Percentiles rank a stretch among this genome's conserved stretches.
phyloP scores from a whole-genome alignment of 2,113 vertebrate species.

The Diadophis punctatus region DNA sequence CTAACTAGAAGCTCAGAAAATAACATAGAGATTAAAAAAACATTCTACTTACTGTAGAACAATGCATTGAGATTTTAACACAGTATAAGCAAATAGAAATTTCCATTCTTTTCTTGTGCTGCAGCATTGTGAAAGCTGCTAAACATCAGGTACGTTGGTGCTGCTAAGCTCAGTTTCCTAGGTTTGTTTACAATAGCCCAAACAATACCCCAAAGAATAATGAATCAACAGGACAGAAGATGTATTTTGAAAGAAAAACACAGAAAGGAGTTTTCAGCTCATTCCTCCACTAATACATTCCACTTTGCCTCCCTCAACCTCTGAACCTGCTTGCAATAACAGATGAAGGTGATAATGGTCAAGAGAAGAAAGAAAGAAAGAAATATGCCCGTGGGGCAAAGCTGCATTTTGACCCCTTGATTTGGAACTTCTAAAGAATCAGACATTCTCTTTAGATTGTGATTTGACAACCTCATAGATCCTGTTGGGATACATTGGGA shows the following conservation, averaged over 20 bases:
- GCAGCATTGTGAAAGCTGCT: neutral
- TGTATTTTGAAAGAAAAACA: neutral
- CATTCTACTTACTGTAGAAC: slow-evolving; percentile 6
- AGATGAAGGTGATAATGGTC: neutral
- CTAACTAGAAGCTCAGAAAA: slow-evolving; percentile 30
- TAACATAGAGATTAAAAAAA: neutral
- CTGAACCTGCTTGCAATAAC: neutral
- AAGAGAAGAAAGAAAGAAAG: neutral
- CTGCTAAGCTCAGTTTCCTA: neutral
- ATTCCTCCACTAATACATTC: neutral
- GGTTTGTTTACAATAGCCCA: neutral
- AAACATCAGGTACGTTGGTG: neutral
- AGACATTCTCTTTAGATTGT: neutral
- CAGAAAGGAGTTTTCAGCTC: neutral
- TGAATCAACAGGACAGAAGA: neutral
- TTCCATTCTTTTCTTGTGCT: neutral
- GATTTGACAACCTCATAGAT: neutral
- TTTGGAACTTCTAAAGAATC: neutral
- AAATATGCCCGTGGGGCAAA: neutral
- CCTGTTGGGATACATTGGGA: neutral
- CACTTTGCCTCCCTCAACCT: neutral
- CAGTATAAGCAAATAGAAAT: neutral
- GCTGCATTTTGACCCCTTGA: neutral
- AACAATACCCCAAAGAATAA: neutral
- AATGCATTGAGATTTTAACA: neutral